phyloP scores from a whole-genome alignment of 2,888 invertebrate species.

The Achlya flavicornis region DNA sequence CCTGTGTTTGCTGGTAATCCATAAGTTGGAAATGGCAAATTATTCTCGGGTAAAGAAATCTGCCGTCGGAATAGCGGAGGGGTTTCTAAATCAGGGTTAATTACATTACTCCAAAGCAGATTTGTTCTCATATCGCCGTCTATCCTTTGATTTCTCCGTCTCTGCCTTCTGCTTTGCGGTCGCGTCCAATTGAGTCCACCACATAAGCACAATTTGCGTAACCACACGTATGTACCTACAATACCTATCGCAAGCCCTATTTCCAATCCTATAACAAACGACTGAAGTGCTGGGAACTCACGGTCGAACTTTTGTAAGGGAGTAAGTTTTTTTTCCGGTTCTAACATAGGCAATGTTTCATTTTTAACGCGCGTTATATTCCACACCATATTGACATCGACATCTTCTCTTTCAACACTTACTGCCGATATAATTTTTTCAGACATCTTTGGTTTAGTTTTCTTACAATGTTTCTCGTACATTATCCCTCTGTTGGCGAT shows the following conservation, averaged over 20 bases:
- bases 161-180: conserved; percentile 49
- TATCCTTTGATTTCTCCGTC: conserved; percentile 41
- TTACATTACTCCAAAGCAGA: conserved; percentile 67
- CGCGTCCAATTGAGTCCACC: conserved; percentile 50
- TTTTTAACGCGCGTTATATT: conserved; percentile 59
- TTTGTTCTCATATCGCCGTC: conserved; percentile 71
- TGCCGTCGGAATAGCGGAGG: conserved; percentile 70
- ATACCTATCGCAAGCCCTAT: conserved; percentile 73
- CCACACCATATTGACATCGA: conserved; percentile 71
- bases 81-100: conserved; percentile 69
- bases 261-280: conserved; percentile 73
- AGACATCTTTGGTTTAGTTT: conserved; percentile 77
- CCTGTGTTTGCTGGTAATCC: conserved; percentile 49
- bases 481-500: conserved; percentile 62
- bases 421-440: conserved; percentile 82
- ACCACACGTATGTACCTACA: conserved; percentile 73
- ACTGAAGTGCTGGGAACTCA: conserved; percentile 73
- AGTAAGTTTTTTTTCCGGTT: conserved; percentile 48
- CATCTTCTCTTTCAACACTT: conserved; percentile 59
- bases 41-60: conserved; percentile 60
- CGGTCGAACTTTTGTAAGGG: conserved; percentile 70
- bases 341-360: conserved; percentile 33
- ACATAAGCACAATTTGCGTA: conserved; percentile 64
- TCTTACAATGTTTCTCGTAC: conserved; percentile 75
- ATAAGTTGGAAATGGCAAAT: conserved; percentile 50